Percentiles rank a stretch among this genome's conserved stretches.
Conservation (phyloP, 92 coral and sea anemone species). For the Ricordea florida region DNA sequence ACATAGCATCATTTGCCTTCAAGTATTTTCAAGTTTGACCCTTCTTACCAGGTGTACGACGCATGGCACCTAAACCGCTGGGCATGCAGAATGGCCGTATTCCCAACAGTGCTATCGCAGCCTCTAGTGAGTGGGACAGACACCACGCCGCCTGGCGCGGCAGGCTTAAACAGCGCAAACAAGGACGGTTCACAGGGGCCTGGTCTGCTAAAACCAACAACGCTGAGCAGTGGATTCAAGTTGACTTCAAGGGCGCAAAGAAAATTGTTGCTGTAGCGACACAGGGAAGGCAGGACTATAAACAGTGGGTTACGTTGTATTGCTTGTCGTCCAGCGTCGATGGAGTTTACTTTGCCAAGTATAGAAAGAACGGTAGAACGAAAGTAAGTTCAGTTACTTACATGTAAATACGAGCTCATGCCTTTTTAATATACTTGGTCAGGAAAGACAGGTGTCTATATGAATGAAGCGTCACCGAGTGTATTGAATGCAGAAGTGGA, state of each 20-base stretch:
- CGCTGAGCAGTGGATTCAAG: conserved; percentile 50
- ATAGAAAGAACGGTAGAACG: conserved; percentile 24
- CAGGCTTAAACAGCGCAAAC: conserved; percentile 15
- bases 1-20: no score
- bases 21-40: no score
- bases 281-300: conserved; percentile 31
- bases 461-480: no score
- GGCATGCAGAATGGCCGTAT: conserved; percentile 28
- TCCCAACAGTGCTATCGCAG: conserved; percentile 16
- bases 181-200: conserved; percentile 34
- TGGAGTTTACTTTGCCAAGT: conserved; percentile 32
- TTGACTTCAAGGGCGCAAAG: conserved; percentile 23
- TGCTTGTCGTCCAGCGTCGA: conserved; percentile 29
- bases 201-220: conserved; percentile 57
- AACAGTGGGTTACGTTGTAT: conserved; percentile 42
- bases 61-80: conserved; percentile 18
- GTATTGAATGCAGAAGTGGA: no score
- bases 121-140: conserved; percentile 16
- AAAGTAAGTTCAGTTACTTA: conserved; percentile 22
- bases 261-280: conserved; percentile 29
- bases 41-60: not conserved
- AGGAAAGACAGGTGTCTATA: no score
- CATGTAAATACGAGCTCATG: no score
- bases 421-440: no score
- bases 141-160: conserved; percentile 10